phyloP scores from a whole-genome alignment of 2,113 vertebrate genomes.

The Anseranas semipalmata region DNA sequence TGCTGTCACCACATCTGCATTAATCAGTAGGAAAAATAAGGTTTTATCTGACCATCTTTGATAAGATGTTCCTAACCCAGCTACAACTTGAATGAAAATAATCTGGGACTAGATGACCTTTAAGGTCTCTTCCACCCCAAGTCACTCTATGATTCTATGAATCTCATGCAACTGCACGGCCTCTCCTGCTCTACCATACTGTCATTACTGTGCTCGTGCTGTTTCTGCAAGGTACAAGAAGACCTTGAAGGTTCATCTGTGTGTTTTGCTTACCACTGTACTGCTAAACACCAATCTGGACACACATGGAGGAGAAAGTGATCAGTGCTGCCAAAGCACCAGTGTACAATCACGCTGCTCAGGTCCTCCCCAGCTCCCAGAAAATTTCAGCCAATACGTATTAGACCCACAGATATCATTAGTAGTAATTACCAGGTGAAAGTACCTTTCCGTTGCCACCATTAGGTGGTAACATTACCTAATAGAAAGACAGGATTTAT shows the following conservation, averaged over 20 bases:
- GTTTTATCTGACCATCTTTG: not conserved
- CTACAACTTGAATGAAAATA: not conserved
- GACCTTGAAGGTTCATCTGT: not conserved
- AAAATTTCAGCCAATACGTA: not conserved
- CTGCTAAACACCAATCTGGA: not conserved
- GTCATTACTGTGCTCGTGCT: not conserved
- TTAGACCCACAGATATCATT: not conserved
- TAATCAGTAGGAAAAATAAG: slow-evolving; percentile 36
- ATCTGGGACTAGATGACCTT: too few relatives aligned
- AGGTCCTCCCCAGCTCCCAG: not conserved
- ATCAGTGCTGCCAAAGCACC: not conserved
- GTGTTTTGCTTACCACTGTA: not conserved
- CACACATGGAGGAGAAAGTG: not conserved
- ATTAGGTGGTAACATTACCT: not conserved
- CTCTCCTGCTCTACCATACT: not conserved
- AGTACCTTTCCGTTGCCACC: not conserved
- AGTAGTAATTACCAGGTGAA: not conserved
- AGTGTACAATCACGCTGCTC: not conserved
- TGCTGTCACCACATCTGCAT: slow-evolving; percentile 3
- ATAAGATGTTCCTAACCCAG: not conserved
- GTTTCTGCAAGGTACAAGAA: not conserved
- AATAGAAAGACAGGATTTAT: not conserved
- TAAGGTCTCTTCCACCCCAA: too few relatives aligned
- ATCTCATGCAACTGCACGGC: not conserved
- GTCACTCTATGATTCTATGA: not conserved